Conservation (phyloP, 2,113 vertebrate species). For the Cettia cetti region DNA sequence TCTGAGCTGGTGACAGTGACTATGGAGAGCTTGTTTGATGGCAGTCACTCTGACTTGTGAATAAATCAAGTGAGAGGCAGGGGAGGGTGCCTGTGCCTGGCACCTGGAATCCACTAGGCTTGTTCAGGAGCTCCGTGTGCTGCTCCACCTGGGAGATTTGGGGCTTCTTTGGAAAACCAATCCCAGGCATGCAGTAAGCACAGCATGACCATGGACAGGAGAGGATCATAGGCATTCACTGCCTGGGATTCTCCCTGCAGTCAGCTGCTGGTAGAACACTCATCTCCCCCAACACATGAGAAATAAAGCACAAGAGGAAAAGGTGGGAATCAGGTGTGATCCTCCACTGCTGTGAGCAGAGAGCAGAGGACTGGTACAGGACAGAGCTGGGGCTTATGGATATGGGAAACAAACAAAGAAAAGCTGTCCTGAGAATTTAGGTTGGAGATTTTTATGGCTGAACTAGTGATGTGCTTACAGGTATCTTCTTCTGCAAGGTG, state of each 20-base stretch:
- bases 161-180: not conserved
- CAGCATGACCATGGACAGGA: not conserved
- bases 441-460: not conserved
- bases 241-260: not conserved
- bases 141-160: not conserved
- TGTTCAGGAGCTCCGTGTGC: accelerated
- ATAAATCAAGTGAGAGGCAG: conserved; percentile 55
- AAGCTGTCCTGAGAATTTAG: not conserved
- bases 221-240: not conserved
- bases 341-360: not conserved
- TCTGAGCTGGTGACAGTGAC: conserved; percentile 81
- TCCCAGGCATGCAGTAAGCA: not conserved
- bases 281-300: not conserved
- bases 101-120: not conserved
- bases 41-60: conserved; percentile 82
- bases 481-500: not conserved
- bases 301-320: not conserved
- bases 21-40: conserved; percentile 82
- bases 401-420: not conserved
- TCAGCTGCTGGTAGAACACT: not conserved
- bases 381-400: not conserved
- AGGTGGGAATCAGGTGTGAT: not conserved
- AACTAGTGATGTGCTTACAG: not conserved
- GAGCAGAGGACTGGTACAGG: not conserved
- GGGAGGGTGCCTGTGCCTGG: accelerated